Percentiles rank a stretch among this genome's conserved stretches.
Evolutionary conservation across 2,113 vertebrate genomes (phyloP).

Genomic region (Syrrhaptes paradoxus): DNA sequence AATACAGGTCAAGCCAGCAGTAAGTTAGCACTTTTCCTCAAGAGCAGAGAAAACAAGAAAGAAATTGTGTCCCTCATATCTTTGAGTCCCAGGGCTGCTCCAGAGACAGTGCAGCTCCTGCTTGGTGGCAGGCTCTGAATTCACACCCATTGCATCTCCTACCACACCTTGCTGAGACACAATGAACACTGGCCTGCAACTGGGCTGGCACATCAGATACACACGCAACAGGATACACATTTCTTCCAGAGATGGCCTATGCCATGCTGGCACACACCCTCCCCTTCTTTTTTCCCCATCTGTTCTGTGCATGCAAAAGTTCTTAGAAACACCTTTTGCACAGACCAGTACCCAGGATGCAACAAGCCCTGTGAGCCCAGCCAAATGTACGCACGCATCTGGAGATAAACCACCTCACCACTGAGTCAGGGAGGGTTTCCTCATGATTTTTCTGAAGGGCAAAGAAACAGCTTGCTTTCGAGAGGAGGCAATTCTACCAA

Average conservation of each 20-base stretch:
- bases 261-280: background rate
- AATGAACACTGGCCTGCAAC: background rate
- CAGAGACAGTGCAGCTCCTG: background rate
- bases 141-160: background rate
- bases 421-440: background rate
- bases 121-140: background rate
- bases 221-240: background rate
- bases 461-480: conserved; percentile 7
- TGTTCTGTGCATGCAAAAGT: background rate
- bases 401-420: background rate
- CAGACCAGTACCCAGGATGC: background rate
- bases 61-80: background rate
- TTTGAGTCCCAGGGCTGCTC: background rate
- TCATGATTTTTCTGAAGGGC: conserved; percentile 21
- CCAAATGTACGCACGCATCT: background rate
- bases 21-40: background rate
- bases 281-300: background rate
- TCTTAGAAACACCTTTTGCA: background rate
- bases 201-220: background rate
- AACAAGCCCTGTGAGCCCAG: background rate
- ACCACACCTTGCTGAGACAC: background rate
- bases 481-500: background rate
- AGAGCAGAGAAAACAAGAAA: background rate
- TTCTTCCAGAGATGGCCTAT: background rate
- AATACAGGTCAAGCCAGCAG: background rate